A percentile compares a stretch with the other conserved stretches of the same genome.
These are phyloP conservation scores for Apodemia zela DNA, from an alignment of 2,888 invertebrate genomes.

Conservation along the genomic window DNA sequence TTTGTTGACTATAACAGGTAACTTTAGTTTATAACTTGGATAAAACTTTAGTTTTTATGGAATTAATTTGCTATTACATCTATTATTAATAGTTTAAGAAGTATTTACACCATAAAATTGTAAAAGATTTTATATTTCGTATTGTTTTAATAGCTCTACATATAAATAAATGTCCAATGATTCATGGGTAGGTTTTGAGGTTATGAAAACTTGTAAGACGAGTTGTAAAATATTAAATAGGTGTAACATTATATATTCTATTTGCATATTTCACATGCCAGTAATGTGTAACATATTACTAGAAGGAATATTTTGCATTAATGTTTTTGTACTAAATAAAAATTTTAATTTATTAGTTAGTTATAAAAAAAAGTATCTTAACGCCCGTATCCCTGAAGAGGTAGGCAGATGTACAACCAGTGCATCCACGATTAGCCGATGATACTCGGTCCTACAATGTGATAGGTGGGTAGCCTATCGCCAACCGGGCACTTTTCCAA, in stretches of 20 bases:
- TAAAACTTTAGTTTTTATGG: background rate
- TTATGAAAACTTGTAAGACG: background rate
- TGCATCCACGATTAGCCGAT: too few relatives aligned
- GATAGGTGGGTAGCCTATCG: too few relatives aligned
- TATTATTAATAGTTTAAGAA: background rate
- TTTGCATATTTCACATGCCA: background rate
- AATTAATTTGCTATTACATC: background rate
- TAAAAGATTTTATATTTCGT: background rate
- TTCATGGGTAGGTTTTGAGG: background rate
- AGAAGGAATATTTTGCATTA: too few relatives aligned
- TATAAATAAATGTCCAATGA: background rate
- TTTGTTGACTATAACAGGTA: constrained; percentile 72
- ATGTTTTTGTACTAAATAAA: too few relatives aligned
- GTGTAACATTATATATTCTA: background rate
- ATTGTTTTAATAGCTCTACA: background rate
- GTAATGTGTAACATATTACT: background rate
- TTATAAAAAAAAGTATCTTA: too few relatives aligned
- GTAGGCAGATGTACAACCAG: too few relatives aligned
- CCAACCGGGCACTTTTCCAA: too few relatives aligned
- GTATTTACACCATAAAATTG: background rate
- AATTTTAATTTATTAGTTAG: too few relatives aligned
- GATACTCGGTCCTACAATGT: too few relatives aligned
- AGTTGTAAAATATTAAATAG: background rate
- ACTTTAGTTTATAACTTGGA: constrained; percentile 38
- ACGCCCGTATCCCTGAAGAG: too few relatives aligned